Base-by-base conservation (phyloP, 2,797 vertebrate species). In the Acipenser ruthenus region DNA sequence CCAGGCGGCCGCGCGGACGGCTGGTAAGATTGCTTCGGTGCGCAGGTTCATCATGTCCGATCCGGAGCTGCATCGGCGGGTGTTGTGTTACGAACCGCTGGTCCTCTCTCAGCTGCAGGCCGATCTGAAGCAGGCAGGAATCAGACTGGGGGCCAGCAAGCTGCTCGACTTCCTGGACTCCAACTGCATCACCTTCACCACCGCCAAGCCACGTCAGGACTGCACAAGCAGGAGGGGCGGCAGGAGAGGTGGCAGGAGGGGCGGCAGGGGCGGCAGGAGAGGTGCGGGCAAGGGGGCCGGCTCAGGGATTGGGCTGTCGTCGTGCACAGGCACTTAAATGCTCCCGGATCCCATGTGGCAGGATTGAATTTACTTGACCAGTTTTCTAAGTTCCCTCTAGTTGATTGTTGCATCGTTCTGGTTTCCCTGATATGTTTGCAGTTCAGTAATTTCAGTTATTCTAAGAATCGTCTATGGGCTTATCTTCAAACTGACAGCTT, bases 141-240 rank as follows among this genome's bases (percentile, higher is more conserved):
- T 99, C 75, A 87, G 80, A 6, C 78, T 99, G 59, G 87, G 90
- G 1, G 80, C 86, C 0, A 78, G 86, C 69, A 94, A 91, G 75
- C 88, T 99, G 68, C 74, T 94, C 67, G 89, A 96, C 79, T 94
- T 94, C 70, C 82, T 99, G 65, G 96, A 99, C 64, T 83, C 93
- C 50, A 94, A 95, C 70, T 94, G 95, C 68, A 87, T 99, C 75
- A 99, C 96, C 10, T 91, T 93, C 70, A 98, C 94, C 67, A 96
- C 91, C 0, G 94, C 94, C 0, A 86, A 86, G 69, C 87, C 81
- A 0, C 73, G 73, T 1, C 50, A 78, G 6, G 18, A 76, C 47
- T 77, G 75, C n/a, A 67, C 82, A 59, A 72, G 67, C 65, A 60
- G 51, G 2, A 47, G 67, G 0, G 63, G 60, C 7, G 68, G 66